Evolutionary conservation across 53 echinoderm and acorn worm species (phyloP), one percentile per base, ranked within the genome.

Genomic region (Mesocentrotus franciscanus): DNA sequence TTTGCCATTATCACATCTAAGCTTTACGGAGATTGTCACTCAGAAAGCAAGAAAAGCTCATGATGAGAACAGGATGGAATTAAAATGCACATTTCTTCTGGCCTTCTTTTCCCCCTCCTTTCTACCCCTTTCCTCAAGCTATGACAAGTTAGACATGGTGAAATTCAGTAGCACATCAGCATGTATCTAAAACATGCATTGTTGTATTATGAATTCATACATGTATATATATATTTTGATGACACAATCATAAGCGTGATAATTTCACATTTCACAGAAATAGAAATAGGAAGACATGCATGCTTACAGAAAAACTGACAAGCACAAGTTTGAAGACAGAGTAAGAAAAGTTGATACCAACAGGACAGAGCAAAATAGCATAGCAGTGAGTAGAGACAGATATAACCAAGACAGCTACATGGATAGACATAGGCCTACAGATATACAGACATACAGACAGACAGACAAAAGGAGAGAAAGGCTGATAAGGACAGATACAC

Each of bases 11-110:
- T 10, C 72, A 55, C 27, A 55, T 26, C 8, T 4, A 24, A 26
- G 68, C 20, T 60, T 27, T 2, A 27, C 35, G 14, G 39, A 55
- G n/a, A 17, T 8, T 72, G 92, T 92, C 92, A 92, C 75, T 92
- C 92, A 92, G 35, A 64, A 91, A 91, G 12, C 39, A 91, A 61
- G 91, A 91, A 91, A 9, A 22, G 62, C 91, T 90, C 59, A 90
- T 60, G 90, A 90, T 90, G 22, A 14, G 11, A 64, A 64, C 91
- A 91, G 91, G 91, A 91, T 33, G 34, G 91, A 11, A 85, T 61
- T 35, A 62, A 20, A 60, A 91, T 66, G 35, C 33, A 91, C 91
- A 58, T 85, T 85, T 85, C 56, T 85, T 79, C 36, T 36, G 18
- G 36, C 39, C 35, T 16, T 39, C 85, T 85, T 57, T 79, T 14